Conservation (phyloP, 2,888 invertebrate genomes). For the Hypercompe scribonia region DNA sequence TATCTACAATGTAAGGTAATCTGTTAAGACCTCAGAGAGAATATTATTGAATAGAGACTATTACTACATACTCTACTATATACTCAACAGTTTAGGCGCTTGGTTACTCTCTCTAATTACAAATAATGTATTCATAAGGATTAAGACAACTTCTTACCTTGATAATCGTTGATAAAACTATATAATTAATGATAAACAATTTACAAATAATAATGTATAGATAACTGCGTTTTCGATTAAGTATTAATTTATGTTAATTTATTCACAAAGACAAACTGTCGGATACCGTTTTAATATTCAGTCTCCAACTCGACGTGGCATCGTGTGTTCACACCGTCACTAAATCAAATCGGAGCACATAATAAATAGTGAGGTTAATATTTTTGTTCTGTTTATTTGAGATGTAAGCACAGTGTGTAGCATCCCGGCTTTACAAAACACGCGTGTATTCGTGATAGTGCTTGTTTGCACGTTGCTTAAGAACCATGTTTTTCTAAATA, state of each 20-base stretch:
- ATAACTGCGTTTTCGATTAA: constrained; percentile 50
- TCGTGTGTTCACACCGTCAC: constrained; percentile 54
- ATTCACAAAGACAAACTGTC: constrained; percentile 55
- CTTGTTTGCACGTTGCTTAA: constrained; percentile 65
- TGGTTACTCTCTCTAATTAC: constrained; percentile 11
- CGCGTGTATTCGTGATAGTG: constrained; percentile 67
- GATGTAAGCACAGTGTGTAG: constrained; percentile 44
- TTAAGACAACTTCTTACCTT: constrained; percentile 44
- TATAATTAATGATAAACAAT: constrained; percentile 49
- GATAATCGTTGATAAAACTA: constrained; percentile 43
- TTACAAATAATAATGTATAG: constrained; percentile 56
- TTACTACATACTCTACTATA: no score
- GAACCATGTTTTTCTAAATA: constrained; percentile 61
- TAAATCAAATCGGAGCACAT: constrained; percentile 36
- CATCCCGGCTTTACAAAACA: constrained; percentile 47
- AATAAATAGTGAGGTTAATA: constrained; percentile 12
- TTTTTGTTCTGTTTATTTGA: constrained; percentile 29
- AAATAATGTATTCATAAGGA: constrained; percentile 32
- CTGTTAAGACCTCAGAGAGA: no score
- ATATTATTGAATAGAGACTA: no score
- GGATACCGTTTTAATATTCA: constrained; percentile 56
- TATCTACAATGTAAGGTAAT: no score
- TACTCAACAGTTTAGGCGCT: not conserved
- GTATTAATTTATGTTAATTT: constrained; percentile 71
- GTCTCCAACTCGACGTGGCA: constrained; percentile 59